Conservation (phyloP, 2,797 vertebrate species). For the Clarias fuscus region DNA sequence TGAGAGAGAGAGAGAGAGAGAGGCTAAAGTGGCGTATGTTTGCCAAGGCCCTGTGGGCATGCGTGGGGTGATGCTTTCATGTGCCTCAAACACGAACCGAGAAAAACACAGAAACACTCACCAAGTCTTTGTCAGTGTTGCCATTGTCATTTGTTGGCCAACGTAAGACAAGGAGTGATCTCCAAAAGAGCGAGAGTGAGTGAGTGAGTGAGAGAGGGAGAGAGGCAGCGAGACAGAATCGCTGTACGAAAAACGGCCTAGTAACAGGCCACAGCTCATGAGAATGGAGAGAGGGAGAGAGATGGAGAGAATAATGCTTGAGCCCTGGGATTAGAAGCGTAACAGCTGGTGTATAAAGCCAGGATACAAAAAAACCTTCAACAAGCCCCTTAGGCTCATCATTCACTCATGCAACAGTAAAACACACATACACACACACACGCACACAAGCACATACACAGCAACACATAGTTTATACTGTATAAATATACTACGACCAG, state of each 20-base stretch:
- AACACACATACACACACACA: constrained; percentile 21
- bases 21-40: constrained; percentile 41
- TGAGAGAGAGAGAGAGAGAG: constrained; percentile 29
- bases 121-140: constrained; percentile 27
- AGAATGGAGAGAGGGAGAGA: constrained; percentile 26
- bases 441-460: constrained; percentile 25
- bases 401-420: constrained; percentile 41
- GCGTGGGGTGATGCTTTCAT: constrained; percentile 56
- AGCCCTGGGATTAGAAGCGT: constrained; percentile 53
- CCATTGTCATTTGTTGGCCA: constrained; percentile 36
- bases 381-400: constrained; percentile 52
- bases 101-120: constrained; percentile 44
- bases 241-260: constrained; percentile 1
- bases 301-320: constrained; percentile 42
- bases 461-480: constrained; percentile 7
- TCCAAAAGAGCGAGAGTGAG: neutral
- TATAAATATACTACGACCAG: neutral
- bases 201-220: neutral
- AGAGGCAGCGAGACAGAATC: neutral
- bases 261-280: constrained; percentile 14
- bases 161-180: constrained; percentile 4
- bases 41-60: constrained; percentile 53
- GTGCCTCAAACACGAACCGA: constrained; percentile 31
- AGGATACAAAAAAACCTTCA: constrained; percentile 52
- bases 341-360: constrained; percentile 60